Evolutionary conservation across 1,140 invertebrate species (phyloP), one percentile per base, ranked within the genome.

Genomic region (Maconellicoccus hirsutus): DNA sequence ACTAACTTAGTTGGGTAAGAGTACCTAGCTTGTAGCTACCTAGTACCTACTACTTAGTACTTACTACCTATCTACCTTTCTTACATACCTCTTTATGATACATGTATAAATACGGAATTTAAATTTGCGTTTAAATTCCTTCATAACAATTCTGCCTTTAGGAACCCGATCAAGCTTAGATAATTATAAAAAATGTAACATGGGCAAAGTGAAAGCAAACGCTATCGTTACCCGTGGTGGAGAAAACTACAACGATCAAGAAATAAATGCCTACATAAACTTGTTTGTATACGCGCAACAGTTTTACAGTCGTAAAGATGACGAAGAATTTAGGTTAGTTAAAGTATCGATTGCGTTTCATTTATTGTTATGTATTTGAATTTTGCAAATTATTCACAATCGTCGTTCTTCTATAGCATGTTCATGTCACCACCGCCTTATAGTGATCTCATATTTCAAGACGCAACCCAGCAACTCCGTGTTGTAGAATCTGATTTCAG

Each of bases 391-490:
- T 70, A 29, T 27, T 70, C 70, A 22, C 26, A 0, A 66, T 39
- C 59, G 14, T n/a, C n/a, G n/a, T n/a, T n/a, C 79, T 89, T 90
- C 76, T 93, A 93, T 77, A 91, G 90, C 73, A 93, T 96, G 91
- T 96, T 94, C 78, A 87, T 86, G 70, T 95, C 93, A 0, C 79
- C 81, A 16, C 83, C 88, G 1, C 90, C 90, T 0, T 91, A 87
- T 77, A 86, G 87, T 63, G 93, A 96, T 80, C 79, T 96, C 0
- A 96, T 96, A 73, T 96, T 96, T 80, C 92, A 94, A 81, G 93
- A 96, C 78, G 90, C 92, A 0, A 90, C 93, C 0, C 87, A 92
- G 27, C 90, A 93, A 75, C 79, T 96, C n/a, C 82, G 86, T 73
- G 80, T 89, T 0, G 83, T 94, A 25, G 82, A 84, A 2, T 80